Conservation (phyloP, 2,113 vertebrate species). For the Nyctibius bracteatus region DNA sequence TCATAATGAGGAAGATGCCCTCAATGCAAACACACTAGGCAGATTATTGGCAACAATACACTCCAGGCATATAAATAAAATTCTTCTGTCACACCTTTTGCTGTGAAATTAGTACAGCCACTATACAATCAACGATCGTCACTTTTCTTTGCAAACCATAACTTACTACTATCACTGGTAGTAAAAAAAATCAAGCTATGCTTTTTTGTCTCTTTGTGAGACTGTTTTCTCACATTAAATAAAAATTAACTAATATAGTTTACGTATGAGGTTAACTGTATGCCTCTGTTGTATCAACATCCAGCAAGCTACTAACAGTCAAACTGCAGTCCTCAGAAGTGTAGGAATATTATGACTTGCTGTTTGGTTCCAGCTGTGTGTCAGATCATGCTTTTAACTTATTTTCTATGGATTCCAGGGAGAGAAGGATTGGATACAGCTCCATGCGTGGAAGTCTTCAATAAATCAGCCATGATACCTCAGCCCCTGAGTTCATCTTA, state of each 20-base stretch:
- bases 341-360: not conserved
- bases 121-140: not conserved
- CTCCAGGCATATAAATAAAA: not conserved
- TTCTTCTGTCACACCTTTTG: not conserved
- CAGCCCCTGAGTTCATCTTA: not conserved
- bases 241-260: not conserved
- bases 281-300: not conserved
- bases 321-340: not conserved
- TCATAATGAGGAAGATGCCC: not conserved
- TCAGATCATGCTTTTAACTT: conserved; percentile 24
- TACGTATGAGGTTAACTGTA: not conserved
- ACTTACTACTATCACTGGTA: not conserved
- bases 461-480: not conserved
- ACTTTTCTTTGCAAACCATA: not conserved
- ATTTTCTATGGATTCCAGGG: not conserved
- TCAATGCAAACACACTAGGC: not conserved
- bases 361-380: not conserved
- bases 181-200: not conserved
- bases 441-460: not conserved
- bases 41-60: not conserved
- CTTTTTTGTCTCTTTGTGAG: not conserved
- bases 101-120: not conserved
- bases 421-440: not conserved
- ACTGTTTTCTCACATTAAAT: not conserved
- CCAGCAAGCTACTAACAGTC: not conserved